These are phyloP conservation scores for Amblyopsis hoosieri DNA, from an alignment of 2,797 vertebrate genomes.

Conservation along the genomic window DNA sequence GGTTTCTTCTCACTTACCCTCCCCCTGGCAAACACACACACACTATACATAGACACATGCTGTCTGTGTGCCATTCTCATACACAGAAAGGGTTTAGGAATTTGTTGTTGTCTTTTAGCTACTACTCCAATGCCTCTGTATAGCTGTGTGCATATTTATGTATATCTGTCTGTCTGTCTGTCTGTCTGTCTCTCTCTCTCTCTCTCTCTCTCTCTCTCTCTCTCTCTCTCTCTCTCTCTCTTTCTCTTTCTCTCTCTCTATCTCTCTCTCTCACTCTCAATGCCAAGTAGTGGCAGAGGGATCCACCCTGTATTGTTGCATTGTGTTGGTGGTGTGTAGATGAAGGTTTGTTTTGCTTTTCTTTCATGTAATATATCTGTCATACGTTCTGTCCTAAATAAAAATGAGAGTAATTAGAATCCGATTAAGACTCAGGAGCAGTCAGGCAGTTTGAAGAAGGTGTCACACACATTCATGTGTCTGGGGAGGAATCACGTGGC, in stretches of 20 bases:
- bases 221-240: no score
- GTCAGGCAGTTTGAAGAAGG: no score
- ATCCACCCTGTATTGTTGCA: no score
- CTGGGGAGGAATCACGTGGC: no score
- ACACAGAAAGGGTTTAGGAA: constrained; percentile 40
- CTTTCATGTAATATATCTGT: no score
- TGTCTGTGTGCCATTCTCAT: constrained; percentile 46
- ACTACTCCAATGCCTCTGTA: constrained; percentile 36
- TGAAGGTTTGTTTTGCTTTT: no score
- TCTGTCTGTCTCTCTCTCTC: neutral
- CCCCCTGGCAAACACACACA: constrained; percentile 30
- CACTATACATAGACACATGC: neutral
- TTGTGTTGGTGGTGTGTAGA: no score
- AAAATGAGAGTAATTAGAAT: no score
- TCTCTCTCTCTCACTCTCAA: neutral
- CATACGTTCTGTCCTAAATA: no score
- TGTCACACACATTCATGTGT: no score
- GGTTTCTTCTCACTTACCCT: constrained; percentile 24
- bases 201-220: neutral
- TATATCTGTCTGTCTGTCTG: neutral
- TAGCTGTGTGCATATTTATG: constrained; percentile 23
- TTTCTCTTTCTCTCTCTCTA: neutral
- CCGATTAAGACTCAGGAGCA: no score
- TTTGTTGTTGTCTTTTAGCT: constrained; percentile 50
- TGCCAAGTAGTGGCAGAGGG: neutral